These are phyloP conservation scores for Octomys mimax DNA, from an alignment of 2,797 vertebrate genomes.

Conservation along the genomic window DNA sequence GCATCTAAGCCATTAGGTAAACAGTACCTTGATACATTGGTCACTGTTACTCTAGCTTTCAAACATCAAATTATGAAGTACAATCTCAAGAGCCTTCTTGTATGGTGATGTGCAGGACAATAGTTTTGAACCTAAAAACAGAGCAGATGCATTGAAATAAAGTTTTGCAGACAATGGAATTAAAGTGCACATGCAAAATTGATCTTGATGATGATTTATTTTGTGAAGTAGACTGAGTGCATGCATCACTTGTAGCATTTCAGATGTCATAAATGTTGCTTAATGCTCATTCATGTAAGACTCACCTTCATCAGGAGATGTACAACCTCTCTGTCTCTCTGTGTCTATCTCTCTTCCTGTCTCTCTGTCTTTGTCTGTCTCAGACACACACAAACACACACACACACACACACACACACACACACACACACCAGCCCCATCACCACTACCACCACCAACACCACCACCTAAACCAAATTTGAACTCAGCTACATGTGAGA, in stretches of 20 bases:
- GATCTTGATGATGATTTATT: not conserved
- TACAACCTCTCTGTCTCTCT: not conserved
- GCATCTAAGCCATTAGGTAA: not conserved
- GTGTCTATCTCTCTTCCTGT: not conserved
- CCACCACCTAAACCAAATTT: not conserved
- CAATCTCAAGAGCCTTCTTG: not conserved
- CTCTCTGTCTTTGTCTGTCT: not conserved
- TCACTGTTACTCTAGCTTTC: not conserved
- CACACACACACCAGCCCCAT: no score
- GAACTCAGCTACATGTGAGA: not conserved
- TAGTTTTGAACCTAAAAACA: not conserved
- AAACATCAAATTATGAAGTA: slow-evolving; percentile 26
- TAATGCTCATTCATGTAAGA: not conserved
- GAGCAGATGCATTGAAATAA: not conserved
- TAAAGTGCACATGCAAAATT: slow-evolving; percentile 39
- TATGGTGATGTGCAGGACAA: not conserved
- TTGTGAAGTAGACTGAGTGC: not conserved
- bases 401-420: not conserved
- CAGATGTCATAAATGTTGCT: not conserved
- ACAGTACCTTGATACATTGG: not conserved
- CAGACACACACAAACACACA: not conserved
- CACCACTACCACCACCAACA: not conserved
- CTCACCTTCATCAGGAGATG: not conserved
- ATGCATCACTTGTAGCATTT: not conserved
- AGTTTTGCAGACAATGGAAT: slow-evolving; percentile 24